These are phyloP conservation scores for Geopemphigus sp. DNA, from an alignment of 1,140 invertebrate species.

Conservation along the genomic window DNA sequence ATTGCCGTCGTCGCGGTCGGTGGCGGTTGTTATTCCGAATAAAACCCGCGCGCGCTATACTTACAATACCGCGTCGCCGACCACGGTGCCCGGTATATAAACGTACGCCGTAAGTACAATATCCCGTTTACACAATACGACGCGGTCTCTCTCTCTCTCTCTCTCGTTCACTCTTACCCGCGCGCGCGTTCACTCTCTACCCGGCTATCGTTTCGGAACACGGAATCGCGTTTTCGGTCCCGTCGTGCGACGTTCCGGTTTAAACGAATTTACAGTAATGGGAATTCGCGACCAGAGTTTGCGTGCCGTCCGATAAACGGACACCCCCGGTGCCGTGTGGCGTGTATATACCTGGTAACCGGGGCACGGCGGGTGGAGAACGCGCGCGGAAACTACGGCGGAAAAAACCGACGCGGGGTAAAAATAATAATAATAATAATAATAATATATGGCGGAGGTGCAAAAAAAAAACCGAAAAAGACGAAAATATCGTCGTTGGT, in stretches of 20 bases:
- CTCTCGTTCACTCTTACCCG: too few relatives aligned
- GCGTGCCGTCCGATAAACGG: constrained; percentile 29
- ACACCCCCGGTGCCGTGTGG: neutral
- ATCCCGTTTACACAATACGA: too few relatives aligned
- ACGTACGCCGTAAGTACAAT: too few relatives aligned
- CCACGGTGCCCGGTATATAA: too few relatives aligned
- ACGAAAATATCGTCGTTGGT: too few relatives aligned
- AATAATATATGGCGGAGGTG: neutral
- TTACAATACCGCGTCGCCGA: too few relatives aligned
- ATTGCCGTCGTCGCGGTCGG: neutral
- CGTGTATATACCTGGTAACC: too few relatives aligned
- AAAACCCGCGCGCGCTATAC: neutral
- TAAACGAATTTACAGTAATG: constrained; percentile 4
- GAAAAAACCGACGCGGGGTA: neutral
- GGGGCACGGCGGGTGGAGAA: too few relatives aligned
- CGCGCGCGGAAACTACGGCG: neutral
- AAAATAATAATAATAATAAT: neutral
- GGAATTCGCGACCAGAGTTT: constrained; percentile 12
- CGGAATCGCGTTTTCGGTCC: neutral
- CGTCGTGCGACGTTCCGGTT: neutral
- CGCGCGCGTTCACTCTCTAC: too few relatives aligned
- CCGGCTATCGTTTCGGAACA: constrained; percentile 5
- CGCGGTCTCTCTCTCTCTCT: too few relatives aligned
- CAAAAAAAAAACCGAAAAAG: too few relatives aligned
- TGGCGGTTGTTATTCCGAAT: neutral